Percentiles rank a stretch among this genome's conserved stretches.
These are phyloP conservation scores for Cyclophora albipunctata DNA, from an alignment of 2,888 invertebrate species.

Conservation along the genomic window DNA sequence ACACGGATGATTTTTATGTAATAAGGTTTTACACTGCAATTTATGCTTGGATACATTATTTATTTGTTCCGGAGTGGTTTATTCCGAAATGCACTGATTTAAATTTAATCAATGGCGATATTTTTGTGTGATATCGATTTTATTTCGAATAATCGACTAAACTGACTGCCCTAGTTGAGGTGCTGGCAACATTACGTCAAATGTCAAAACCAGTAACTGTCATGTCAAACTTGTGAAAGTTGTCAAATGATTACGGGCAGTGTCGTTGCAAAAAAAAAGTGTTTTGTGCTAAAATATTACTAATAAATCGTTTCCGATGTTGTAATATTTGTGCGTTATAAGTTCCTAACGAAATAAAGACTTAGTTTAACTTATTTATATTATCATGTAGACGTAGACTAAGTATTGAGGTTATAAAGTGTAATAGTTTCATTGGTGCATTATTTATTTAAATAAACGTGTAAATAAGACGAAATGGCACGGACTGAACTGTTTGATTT, in stretches of 20 bases:
- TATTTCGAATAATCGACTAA: constrained; percentile 4
- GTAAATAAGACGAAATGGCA: constrained; percentile 54
- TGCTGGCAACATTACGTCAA: constrained; percentile 35
- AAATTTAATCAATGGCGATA: too few species aligned
- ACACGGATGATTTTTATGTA: too few species aligned
- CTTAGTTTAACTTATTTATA: constrained; percentile 16
- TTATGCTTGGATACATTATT: neutral
- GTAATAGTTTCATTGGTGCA: constrained; percentile 36
- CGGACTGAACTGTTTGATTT: constrained; percentile 71
- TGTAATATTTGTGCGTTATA: constrained; percentile 6
- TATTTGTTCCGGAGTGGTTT: neutral
- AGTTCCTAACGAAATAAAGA: constrained; percentile 10
- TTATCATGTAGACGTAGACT: constrained; percentile 37
- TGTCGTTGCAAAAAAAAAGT: constrained; percentile 36
- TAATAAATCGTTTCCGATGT: constrained; percentile 1
- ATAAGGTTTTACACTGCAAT: too few species aligned
- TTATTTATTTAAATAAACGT: constrained; percentile 44
- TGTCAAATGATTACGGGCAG: constrained; percentile 44
- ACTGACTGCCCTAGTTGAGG: neutral
- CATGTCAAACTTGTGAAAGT: constrained; percentile 40
- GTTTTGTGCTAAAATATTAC: constrained; percentile 10
- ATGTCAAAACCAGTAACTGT: constrained; percentile 20
- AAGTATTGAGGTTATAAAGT: constrained; percentile 57
- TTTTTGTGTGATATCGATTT: too few species aligned
- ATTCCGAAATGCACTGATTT: neutral